Evolutionary conservation across 2,113 vertebrate species (phyloP).

Genomic region (Toxotes chatareus): DNA sequence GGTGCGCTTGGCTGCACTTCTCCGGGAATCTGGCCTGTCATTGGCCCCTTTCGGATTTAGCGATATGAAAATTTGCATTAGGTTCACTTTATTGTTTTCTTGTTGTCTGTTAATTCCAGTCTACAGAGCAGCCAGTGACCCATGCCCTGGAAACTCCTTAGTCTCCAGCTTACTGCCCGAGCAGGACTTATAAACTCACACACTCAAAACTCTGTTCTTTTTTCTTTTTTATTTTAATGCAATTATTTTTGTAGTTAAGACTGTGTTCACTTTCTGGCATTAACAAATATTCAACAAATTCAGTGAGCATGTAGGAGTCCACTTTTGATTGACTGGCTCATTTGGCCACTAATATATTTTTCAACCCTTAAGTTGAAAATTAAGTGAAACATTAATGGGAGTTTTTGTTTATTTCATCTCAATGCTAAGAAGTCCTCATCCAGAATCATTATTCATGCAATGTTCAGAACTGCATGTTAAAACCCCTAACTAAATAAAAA

Average conservation of each 20-base stretch:
- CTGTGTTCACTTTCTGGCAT: neutral
- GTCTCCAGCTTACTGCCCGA: constrained; percentile 55
- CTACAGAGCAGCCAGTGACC: constrained; percentile 85
- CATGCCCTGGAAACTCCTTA: constrained; percentile 72
- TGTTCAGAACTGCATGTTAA: constrained; percentile 64
- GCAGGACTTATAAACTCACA: constrained; percentile 39
- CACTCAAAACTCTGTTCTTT: constrained; percentile 1
- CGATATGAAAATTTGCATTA: constrained; percentile 84
- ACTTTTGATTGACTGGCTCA: constrained; percentile 52
- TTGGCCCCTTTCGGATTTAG: constrained; percentile 77
- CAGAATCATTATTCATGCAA: constrained; percentile 65
- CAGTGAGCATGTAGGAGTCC: constrained; percentile 13
- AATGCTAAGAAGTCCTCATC: constrained; percentile 61
- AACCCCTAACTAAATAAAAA: constrained; percentile 64
- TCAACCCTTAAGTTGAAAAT: constrained; percentile 32
- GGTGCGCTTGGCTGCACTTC: constrained; percentile 80
- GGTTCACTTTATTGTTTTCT: constrained; percentile 84
- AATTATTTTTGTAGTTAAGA: neutral
- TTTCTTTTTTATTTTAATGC: neutral
- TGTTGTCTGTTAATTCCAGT: constrained; percentile 88
- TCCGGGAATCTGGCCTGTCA: constrained; percentile 65
- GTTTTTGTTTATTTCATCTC: constrained; percentile 66
- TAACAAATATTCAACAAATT: constrained; percentile 8
- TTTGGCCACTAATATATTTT: constrained; percentile 49
- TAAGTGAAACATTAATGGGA: constrained; percentile 65